These are phyloP conservation scores for Cerastis leucographa DNA, from an alignment of 2,888 invertebrate species.

Conservation along the genomic window DNA sequence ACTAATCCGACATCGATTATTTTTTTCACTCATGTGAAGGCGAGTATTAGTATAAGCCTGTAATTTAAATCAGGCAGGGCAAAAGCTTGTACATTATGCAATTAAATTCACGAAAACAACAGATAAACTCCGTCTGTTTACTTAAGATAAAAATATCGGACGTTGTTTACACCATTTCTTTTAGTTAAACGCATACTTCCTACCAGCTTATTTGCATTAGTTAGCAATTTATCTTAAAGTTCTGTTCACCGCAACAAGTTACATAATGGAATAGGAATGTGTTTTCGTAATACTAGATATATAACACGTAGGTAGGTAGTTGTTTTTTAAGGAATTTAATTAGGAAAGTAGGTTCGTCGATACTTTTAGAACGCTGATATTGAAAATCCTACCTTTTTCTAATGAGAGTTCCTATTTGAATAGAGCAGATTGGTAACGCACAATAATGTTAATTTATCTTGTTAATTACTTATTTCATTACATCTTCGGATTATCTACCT, in stretches of 20 bases:
- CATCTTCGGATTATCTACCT: not conserved
- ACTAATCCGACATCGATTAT: not conserved
- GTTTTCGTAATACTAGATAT: not conserved
- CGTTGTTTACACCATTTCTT: slow-evolving; percentile 36
- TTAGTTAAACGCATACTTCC: slow-evolving; percentile 21
- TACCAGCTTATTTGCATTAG: slow-evolving; percentile 36
- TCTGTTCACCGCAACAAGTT: slow-evolving; percentile 22
- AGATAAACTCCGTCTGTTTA: slow-evolving; percentile 31
- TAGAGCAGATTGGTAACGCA: not conserved
- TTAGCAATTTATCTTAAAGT: slow-evolving; percentile 19
- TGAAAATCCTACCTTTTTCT: not conserved
- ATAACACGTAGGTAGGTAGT: not conserved
- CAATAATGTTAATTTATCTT: not conserved
- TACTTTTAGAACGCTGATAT: not conserved
- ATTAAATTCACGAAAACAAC: slow-evolving; percentile 23
- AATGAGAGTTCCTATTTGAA: slow-evolving; percentile 1
- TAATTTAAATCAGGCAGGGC: not conserved
- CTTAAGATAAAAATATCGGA: slow-evolving; percentile 39
- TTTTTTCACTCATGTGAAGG: not conserved
- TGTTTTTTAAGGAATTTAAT: not conserved
- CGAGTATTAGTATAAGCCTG: not conserved
- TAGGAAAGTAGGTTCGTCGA: not conserved
- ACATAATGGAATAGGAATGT: slow-evolving; percentile 13
- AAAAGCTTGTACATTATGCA: slow-evolving; percentile 3
- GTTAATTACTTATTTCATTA: slow-evolving; percentile 29